Conservation (phyloP, 2,113 vertebrate species). For the Oostethus manadensis region DNA sequence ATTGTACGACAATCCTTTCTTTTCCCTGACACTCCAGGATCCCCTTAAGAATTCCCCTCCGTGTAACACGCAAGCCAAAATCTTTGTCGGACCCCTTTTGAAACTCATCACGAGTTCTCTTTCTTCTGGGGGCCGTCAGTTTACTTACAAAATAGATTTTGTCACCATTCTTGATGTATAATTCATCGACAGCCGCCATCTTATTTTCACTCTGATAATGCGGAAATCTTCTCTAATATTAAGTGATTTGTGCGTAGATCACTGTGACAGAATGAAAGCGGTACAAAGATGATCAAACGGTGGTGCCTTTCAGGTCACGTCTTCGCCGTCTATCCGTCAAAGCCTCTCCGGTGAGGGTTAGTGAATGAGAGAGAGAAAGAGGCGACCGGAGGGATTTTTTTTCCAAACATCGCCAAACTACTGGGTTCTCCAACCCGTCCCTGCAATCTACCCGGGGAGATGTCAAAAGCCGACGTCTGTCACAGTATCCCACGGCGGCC, state of each 20-base stretch:
- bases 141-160: slow-evolving; percentile 72
- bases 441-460: slow-evolving; percentile 41
- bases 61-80: slow-evolving; percentile 14
- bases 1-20: slow-evolving; percentile 22
- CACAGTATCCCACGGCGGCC: slow-evolving; percentile 56
- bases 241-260: slow-evolving; percentile 57
- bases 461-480: slow-evolving; percentile 62
- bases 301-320: slow-evolving; percentile 70
- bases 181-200: slow-evolving; percentile 61
- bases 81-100: slow-evolving; percentile 34
- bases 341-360: slow-evolving; percentile 51
- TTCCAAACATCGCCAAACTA: slow-evolving; percentile 60
- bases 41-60: slow-evolving; percentile 8
- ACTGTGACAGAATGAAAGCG: slow-evolving; percentile 73
- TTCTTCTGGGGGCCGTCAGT: slow-evolving; percentile 61
- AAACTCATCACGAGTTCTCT: slow-evolving; percentile 53
- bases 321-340: slow-evolving; percentile 62
- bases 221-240: slow-evolving; percentile 68
- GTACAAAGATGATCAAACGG: slow-evolving; percentile 69
- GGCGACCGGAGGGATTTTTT: slow-evolving; percentile 54
- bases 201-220: slow-evolving; percentile 65
- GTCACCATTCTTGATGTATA: slow-evolving; percentile 72
- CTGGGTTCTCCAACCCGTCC: slow-evolving; percentile 50
- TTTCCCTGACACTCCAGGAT: slow-evolving; percentile 14
- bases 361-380: slow-evolving; percentile 33